phyloP scores from a whole-genome alignment of 1,140 invertebrate genomes.

The Neoseiulus cucumeris region DNA sequence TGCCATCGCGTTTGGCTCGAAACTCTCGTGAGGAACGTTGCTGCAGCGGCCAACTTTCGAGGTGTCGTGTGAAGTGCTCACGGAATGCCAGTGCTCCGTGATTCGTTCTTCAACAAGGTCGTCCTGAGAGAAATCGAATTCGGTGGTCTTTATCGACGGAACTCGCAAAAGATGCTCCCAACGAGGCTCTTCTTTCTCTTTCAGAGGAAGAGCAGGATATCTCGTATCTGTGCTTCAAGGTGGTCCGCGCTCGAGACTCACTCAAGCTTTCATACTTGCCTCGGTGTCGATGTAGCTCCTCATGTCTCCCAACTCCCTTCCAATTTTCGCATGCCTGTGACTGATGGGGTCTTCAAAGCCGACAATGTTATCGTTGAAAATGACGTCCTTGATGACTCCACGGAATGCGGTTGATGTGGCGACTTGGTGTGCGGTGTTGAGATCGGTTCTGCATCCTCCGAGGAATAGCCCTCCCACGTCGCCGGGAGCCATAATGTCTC shows the following conservation, averaged over 20 bases:
- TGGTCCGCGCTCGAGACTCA: no score
- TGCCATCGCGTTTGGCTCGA: constrained; percentile 6
- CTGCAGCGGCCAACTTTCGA: background rate
- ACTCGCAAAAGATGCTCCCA: no score
- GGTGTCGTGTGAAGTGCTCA: background rate
- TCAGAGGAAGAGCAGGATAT: no score
- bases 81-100: constrained; percentile 4
- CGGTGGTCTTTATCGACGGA: no score
- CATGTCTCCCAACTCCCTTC: background rate
- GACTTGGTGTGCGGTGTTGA: constrained; percentile 34
- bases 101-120: background rate
- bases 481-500: constrained; percentile 33
- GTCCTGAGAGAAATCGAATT: background rate
- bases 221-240: no score
- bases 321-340: background rate
- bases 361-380: constrained; percentile 43
- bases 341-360: constrained; percentile 1
- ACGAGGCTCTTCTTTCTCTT: no score
- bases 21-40: constrained; percentile 2
- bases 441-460: constrained; percentile 34
- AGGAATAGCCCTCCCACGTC: constrained; percentile 37
- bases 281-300: background rate
- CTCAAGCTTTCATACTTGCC: background rate
- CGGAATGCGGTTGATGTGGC: constrained; percentile 34
- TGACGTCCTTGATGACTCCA: constrained; percentile 56